Evolutionary conservation across 2,797 vertebrate genomes (phyloP).

Genomic region (Enteromius argenteus): DNA sequence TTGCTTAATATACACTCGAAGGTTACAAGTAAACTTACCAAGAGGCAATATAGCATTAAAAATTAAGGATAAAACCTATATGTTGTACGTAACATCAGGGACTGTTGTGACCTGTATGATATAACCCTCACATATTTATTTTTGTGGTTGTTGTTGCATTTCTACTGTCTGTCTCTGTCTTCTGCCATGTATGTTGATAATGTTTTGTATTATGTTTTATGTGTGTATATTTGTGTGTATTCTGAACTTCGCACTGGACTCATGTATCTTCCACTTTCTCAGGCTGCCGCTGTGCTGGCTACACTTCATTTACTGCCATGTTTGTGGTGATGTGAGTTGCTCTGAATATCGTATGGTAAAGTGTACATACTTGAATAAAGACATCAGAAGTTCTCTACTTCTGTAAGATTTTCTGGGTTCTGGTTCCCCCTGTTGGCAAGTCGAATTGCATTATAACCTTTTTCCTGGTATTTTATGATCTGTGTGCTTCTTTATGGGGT

Average conservation of each 20-base stretch:
- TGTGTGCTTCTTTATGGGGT: not conserved
- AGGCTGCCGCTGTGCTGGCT: constrained; percentile 47
- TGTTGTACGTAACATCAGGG: not conserved
- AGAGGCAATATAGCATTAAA: not conserved
- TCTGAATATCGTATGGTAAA: constrained; percentile 31
- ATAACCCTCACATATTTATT: constrained; percentile 34
- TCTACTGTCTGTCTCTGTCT: constrained; percentile 18
- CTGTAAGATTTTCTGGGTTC: not conserved
- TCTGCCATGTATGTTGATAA: constrained; percentile 5
- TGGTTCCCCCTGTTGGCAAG: constrained; percentile 42
- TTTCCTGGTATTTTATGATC: not conserved
- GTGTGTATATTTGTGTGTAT: constrained; percentile 32
- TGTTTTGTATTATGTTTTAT: not conserved
- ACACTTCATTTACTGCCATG: constrained; percentile 14
- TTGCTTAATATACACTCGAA: not conserved
- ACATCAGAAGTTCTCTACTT: not conserved
- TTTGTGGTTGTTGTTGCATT: constrained; percentile 28
- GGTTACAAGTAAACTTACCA: not conserved
- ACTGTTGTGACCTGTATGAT: constrained; percentile 35
- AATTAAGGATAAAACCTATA: not conserved
- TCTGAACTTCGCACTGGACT: constrained; percentile 34
- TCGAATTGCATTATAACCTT: not conserved
- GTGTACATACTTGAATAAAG: constrained; percentile 56
- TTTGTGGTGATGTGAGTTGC: constrained; percentile 32
- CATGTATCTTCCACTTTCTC: constrained; percentile 17